phyloP scores from a whole-genome alignment of 2,797 vertebrate genomes.

The Danio albolineatus region DNA sequence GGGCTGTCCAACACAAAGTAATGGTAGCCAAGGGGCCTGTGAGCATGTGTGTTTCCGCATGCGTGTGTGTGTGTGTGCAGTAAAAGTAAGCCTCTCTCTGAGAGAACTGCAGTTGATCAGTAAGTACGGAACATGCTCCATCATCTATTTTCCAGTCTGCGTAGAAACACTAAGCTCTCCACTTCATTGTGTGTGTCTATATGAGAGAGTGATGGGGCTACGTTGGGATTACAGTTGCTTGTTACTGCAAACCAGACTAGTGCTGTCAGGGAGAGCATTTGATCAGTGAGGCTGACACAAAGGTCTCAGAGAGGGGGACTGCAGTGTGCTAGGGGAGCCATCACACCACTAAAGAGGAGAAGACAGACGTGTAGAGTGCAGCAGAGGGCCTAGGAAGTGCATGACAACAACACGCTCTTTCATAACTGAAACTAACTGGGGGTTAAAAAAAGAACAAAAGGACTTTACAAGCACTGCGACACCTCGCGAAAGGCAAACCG shows the following conservation, averaged over 20 bases:
- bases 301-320: constrained; percentile 57
- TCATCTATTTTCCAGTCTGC: constrained; percentile 65
- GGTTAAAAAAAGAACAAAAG: constrained; percentile 55
- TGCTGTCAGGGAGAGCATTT: constrained; percentile 76
- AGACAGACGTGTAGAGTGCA: constrained; percentile 49
- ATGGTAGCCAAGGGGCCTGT: constrained; percentile 76
- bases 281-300: constrained; percentile 69
- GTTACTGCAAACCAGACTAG: constrained; percentile 70
- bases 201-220: constrained; percentile 66
- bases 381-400: constrained; percentile 45
- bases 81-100: constrained; percentile 52
- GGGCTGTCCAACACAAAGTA: constrained; percentile 79
- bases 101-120: constrained; percentile 60
- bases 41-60: constrained; percentile 55
- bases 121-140: constrained; percentile 63
- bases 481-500: constrained; percentile 43
- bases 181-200: constrained; percentile 52
- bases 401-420: constrained; percentile 49
- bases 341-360: constrained; percentile 58
- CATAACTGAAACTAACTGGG: constrained; percentile 54
- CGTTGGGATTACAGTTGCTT: constrained; percentile 75
- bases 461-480: constrained; percentile 53
- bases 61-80: constrained; percentile 53
- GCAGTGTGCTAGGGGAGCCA: constrained; percentile 54
- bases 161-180: constrained; percentile 58